Base-by-base conservation (phyloP, 2,888 invertebrate species). In the Eupithecia subfuscata region DNA sequence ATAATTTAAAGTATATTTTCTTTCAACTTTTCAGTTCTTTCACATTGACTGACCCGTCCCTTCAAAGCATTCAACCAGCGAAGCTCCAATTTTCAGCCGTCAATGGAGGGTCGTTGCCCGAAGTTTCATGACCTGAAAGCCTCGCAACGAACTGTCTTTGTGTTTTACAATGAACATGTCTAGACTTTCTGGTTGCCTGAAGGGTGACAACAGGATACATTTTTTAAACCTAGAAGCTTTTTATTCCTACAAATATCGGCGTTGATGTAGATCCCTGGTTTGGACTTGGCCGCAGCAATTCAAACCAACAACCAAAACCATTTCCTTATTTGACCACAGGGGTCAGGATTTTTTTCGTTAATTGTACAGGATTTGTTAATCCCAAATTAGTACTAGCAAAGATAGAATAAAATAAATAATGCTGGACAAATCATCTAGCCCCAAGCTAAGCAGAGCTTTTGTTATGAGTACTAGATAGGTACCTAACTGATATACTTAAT, bases 91-190 rank as follows among this genome's bases (percentile, higher is more conserved):
- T 60, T 64, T 64, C 64, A 71, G 63, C 12, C 22, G 70, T 70
- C 71, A 71, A 71, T 71, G 65, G 77, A 71, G 34, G 65, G 65
- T 71, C 45, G n/a, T 14, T 52, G 69, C 16, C 37, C 63, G 25
- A 40, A 37, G 45, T 71, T 65, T n/a, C 65, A 45, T 65, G 74
- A 69, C 52, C 74, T 70, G 56, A 65, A 69, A 60, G 30, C 30
- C 12, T 67, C 2, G 40, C 65, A 22, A 22, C 34, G 34, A 64
- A 64, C 60, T 60, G 34, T 7, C 30, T 65, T 71, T 69, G 63
- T 69, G 69, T 48, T 45, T 48, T 9, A 74, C 56, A 60, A 70
- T 45, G 69, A 18, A 64, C 63, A 18, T 30, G 73, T 74, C 69
- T 48, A 69, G 69, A 25, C 67, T 67, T 72, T 65, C n/a, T 16